Evolutionary conservation across 1,140 invertebrate genomes (phyloP).

Genomic region (Drosophila neocordata): DNA sequence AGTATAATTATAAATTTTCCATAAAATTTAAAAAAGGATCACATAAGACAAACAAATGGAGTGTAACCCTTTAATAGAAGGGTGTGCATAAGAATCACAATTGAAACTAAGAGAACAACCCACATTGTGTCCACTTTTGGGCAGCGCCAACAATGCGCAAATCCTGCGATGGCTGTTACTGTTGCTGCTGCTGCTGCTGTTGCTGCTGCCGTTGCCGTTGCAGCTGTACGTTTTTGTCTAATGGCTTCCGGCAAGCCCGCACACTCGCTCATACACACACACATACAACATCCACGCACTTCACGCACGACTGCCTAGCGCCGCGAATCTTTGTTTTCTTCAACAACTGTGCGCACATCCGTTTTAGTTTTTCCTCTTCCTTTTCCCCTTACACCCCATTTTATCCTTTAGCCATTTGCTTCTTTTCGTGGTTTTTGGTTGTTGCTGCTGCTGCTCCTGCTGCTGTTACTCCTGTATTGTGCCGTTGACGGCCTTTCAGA

Average conservation of each 20-base stretch:
- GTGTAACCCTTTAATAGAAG: neutral
- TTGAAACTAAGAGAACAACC: constrained; percentile 9
- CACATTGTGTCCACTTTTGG: constrained; percentile 72
- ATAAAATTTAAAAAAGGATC: neutral
- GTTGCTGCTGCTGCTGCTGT: constrained; percentile 22
- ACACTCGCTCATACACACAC: constrained; percentile 24
- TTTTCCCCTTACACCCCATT: neutral
- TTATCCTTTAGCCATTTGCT: neutral
- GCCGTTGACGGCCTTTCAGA: constrained; percentile 5
- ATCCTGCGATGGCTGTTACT: constrained; percentile 43
- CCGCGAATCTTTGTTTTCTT: constrained; percentile 77
- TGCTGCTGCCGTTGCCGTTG: constrained; percentile 38
- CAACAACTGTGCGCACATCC: constrained; percentile 73
- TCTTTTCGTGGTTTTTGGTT: constrained; percentile 4
- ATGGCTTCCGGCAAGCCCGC: constrained; percentile 69
- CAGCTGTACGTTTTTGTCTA: constrained; percentile 78
- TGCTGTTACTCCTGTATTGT: constrained; percentile 2
- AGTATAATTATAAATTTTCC: too few relatives aligned
- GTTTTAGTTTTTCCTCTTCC: constrained; percentile 43
- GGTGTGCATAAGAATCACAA: constrained; percentile 38
- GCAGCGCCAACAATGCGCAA: constrained; percentile 73
- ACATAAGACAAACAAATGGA: neutral
- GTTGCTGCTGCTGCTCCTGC: neutral
- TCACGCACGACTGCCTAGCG: constrained; percentile 73
- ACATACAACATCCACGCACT: constrained; percentile 52